Evolutionary conservation across 1,140 invertebrate genomes (phyloP), one percentile per base, ranked within the genome.

Genomic region (Drepana arcuata): DNA sequence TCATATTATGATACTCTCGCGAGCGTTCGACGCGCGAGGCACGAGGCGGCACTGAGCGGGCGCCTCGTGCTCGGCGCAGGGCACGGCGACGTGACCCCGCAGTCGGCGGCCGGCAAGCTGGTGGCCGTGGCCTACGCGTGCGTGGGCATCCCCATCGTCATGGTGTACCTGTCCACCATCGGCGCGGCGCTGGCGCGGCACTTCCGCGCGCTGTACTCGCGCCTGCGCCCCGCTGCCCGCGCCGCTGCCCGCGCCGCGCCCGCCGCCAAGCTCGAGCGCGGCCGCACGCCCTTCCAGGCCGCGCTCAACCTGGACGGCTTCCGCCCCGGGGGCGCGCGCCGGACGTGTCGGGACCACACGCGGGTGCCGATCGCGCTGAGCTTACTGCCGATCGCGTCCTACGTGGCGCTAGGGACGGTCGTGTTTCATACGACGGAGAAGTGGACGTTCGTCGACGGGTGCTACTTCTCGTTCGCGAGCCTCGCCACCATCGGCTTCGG

Each of bases 391-490:
- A 92, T 99, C 48, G 83, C 95, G 10, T 87, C 91, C 31, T 99
- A 99, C 80, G 91, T 99, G 62, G 92, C 92, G 42, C 90, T 93
- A 13, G 97, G 97, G 1, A 94, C 96, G 0, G 86, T 96, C 35
- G 86, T 99, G 30, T 99, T 99, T 78, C 89, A 93, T 65, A 92
- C 92, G 67, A 86, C 93, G 13, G 92, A 93, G 86, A 94, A 91
- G 27, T 99, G 96, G 96, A 92, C 89, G 14, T 88, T 95, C 14
- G 83, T 99, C 9, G 96, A 98, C 63, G 94, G 95, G 13, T 90
- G 92, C 16, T 98, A 96, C 78, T 98, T 98, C 73, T 97, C 95
- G 64, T 98, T 97, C 83, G 95, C 96, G 12, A 95, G 94, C 35
- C 83, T 95, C 34, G 92, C 92, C 29, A 95, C 94, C 1, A 94